phyloP scores from a whole-genome alignment of 2,797 vertebrate genomes.

The Huso huso region DNA sequence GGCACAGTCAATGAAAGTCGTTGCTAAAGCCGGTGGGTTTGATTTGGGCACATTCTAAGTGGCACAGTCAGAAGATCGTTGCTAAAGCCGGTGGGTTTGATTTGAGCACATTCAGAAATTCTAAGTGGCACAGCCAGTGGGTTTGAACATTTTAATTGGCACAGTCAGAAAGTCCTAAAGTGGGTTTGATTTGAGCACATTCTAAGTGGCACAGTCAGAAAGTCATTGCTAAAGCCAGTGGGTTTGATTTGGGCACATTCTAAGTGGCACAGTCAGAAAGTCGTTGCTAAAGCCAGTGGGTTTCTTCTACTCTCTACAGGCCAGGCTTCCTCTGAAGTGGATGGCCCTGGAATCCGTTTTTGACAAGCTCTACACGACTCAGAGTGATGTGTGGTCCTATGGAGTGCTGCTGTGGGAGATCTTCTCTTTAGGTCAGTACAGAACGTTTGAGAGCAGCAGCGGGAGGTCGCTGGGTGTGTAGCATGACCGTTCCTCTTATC shows the following conservation, averaged over 20 bases:
- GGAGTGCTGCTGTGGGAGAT: constrained; percentile 95
- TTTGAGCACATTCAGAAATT: too few species aligned
- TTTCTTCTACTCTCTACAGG: constrained; percentile 42
- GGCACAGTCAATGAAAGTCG: too few species aligned
- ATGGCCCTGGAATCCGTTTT: constrained; percentile 97
- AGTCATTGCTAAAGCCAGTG: background rate
- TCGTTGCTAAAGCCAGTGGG: constrained; percentile 1
- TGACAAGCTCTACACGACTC: constrained; percentile 92
- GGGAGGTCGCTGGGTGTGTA: too few species aligned
- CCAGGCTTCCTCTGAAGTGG: constrained; percentile 92
- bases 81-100: too few species aligned
- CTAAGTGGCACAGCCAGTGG: too few species aligned
- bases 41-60: too few species aligned
- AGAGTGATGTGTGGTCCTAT: constrained; percentile 92
- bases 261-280: too few species aligned
- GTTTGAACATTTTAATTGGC: too few species aligned
- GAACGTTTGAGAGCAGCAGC: background rate
- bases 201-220: background rate
- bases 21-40: too few species aligned
- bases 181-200: background rate
- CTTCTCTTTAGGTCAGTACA: constrained; percentile 80
- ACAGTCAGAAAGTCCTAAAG: background rate
- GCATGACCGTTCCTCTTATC: too few species aligned
- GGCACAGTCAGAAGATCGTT: too few species aligned
- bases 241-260: too few species aligned